Evolutionary conservation across 2,113 vertebrate genomes (phyloP).

Genomic region (Vulpes vulpes): DNA sequence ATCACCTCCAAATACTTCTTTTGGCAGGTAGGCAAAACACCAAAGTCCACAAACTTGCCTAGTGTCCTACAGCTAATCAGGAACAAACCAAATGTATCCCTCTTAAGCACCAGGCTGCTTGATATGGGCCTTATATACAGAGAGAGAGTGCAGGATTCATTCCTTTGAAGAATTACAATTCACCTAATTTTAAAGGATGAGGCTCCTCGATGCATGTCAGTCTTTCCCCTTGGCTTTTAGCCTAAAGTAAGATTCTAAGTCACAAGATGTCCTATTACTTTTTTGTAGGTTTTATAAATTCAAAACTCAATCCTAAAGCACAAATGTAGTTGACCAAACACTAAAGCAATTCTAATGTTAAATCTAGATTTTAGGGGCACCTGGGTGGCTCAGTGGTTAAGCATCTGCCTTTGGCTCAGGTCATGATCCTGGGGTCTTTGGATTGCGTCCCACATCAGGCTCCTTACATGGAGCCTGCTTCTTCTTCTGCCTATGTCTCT

Average conservation of each 20-base stretch:
- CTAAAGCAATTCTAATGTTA: conserved; percentile 21
- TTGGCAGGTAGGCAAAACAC: not conserved
- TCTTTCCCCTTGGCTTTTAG: not conserved
- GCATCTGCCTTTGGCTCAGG: too few species aligned
- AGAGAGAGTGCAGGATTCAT: not conserved
- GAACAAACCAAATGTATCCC: not conserved
- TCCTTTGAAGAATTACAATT: not conserved
- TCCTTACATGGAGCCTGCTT: too few species aligned
- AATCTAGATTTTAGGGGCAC: not conserved
- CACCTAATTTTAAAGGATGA: not conserved
- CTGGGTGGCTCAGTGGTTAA: too few species aligned
- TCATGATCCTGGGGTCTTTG: too few species aligned
- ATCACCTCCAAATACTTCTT: not conserved
- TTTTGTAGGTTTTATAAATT: conserved; percentile 8
- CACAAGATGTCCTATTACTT: not conserved
- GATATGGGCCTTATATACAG: not conserved
- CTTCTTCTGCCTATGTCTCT: too few species aligned
- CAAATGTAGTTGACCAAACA: conserved; percentile 57
- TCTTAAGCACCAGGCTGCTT: not conserved
- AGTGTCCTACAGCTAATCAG: not conserved
- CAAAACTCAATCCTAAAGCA: not conserved
- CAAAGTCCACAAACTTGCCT: not conserved
- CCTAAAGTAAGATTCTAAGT: not conserved
- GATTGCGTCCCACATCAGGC: too few species aligned
- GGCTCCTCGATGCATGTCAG: not conserved